A percentile compares a stretch with the other conserved stretches of the same genome.
phyloP scores from a whole-genome alignment of 2,113 vertebrate species.

The Symphodus melops region DNA sequence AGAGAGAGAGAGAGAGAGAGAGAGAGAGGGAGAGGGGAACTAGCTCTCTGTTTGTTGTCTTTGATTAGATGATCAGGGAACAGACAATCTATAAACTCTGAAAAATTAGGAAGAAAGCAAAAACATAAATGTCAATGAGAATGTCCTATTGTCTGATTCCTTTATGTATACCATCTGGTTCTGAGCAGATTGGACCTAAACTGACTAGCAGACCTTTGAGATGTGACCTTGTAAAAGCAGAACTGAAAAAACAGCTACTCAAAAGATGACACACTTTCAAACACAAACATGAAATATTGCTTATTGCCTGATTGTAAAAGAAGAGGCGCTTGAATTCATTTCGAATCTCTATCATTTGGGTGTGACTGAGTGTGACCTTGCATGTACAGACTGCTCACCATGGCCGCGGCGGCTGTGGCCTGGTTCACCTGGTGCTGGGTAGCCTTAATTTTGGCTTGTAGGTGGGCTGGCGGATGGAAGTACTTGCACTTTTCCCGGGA shows the following conservation, averaged over 20 bases:
- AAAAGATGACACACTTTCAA: constrained; percentile 41
- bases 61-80: constrained; percentile 64
- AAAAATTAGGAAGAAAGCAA: constrained; percentile 1
- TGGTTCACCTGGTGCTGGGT: constrained; percentile 99
- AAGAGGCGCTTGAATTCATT: constrained; percentile 3
- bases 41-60: constrained; percentile 44
- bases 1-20: constrained; percentile 1
- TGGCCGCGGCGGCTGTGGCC: constrained; percentile 95
- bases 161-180: constrained; percentile 56
- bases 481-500: constrained; percentile 99
- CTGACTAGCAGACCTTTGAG: constrained; percentile 36
- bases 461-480: constrained; percentile 96
- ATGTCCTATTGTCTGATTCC: constrained; percentile 33
- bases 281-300: constrained; percentile 19
- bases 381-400: constrained; percentile 87
- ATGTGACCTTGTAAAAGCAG: constrained; percentile 52
- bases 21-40: constrained; percentile 21
- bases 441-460: constrained; percentile 99
- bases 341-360: background rate
- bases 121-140: background rate
- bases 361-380: constrained; percentile 34
- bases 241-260: constrained; percentile 53
- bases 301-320: background rate
- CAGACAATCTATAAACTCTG: background rate
- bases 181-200: constrained; percentile 40